A percentile compares a stretch with the other conserved stretches of the same genome.
These are phyloP conservation scores for Zonitis immaculata DNA, from an alignment of 2,888 invertebrate genomes.

Conservation along the genomic window DNA sequence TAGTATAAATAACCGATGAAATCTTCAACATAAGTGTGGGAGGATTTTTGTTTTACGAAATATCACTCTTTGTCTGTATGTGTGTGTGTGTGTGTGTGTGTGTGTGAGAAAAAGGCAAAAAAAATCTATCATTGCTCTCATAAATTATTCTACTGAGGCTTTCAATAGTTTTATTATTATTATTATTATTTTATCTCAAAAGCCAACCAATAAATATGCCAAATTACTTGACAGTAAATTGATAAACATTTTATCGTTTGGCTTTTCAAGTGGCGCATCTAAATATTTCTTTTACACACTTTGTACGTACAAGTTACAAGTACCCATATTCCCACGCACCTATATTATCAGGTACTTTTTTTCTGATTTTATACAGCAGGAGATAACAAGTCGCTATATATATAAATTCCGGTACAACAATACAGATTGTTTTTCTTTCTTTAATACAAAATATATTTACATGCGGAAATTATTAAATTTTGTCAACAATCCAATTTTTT, in stretches of 20 bases:
- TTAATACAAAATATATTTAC: too few species aligned
- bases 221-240: conserved; percentile 34
- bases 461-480: too few species aligned
- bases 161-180: too few species aligned
- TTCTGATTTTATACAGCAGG: conserved; percentile 6
- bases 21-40: conserved; percentile 1
- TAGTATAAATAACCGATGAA: not conserved
- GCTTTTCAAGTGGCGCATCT: conserved; percentile 23
- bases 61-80: too few species aligned
- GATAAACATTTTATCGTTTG: conserved; percentile 35
- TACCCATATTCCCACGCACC: conserved; percentile 18
- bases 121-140: not conserved
- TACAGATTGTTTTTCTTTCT: too few species aligned
- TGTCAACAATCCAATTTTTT: not conserved
- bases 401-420: too few species aligned
- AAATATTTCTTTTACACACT: conserved; percentile 22
- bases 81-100: too few species aligned
- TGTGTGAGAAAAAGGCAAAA: too few species aligned
- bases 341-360: conserved; percentile 10
- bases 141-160: not conserved
- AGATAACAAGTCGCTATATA: conserved; percentile 10
- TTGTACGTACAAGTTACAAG: conserved; percentile 19
- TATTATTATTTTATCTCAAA: conserved; percentile 21
- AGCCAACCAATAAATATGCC: conserved; percentile 35
- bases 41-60: not conserved